Evolutionary conservation across 2,797 vertebrate species (phyloP).

Genomic region (Garrulus glandarius): DNA sequence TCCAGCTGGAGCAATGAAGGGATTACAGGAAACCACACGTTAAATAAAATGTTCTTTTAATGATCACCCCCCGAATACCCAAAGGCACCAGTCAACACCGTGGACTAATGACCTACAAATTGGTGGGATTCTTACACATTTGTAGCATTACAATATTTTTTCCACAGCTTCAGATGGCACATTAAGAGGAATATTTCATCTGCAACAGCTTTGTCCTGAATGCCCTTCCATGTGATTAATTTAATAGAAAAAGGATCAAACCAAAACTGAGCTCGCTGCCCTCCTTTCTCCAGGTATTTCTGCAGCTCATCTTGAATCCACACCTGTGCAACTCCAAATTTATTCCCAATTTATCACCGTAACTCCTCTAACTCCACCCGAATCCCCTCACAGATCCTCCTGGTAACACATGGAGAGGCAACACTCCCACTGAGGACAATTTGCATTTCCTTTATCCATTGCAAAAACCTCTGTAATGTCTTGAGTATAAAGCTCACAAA

Average conservation of each 20-base stretch:
- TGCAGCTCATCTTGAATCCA: background rate
- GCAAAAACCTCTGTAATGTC: background rate
- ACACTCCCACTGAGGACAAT: background rate
- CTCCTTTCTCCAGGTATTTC: background rate
- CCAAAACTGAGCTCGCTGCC: background rate
- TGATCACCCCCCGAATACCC: conserved; percentile 43
- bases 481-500: conserved; percentile 27
- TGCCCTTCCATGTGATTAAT: background rate
- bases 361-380: background rate
- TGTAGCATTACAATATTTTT: conserved; percentile 11
- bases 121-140: background rate
- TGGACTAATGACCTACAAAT: conserved; percentile 55
- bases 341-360: background rate
- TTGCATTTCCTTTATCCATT: background rate
- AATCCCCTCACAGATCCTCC: background rate
- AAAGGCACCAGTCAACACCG: conserved; percentile 63
- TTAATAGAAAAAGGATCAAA: background rate
- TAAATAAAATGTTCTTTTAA: conserved; percentile 53
- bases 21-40: background rate
- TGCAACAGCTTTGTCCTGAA: background rate
- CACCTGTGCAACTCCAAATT: background rate
- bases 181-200: background rate
- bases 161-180: conserved; percentile 31
- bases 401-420: background rate
- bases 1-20: background rate